These are phyloP conservation scores for Apis mellifera DNA, from an alignment of 1,140 invertebrate species.

Conservation along the genomic window Amel_HAv3.1 CM009939.2:4696001-4696500, in stretches of 20 bases:
- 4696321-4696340: constrained; percentile 59
- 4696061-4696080: no score
- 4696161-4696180: no score
- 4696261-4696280: constrained; percentile 47
- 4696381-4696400: constrained; percentile 55
- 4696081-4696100: no score
- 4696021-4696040: no score
- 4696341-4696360: constrained; percentile 50
- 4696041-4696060: no score
- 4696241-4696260: constrained; percentile 43
- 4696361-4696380: constrained; percentile 66
- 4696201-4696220: no score
- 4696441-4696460: constrained; percentile 32
- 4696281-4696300: constrained; percentile 70
- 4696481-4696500: constrained; percentile 53
- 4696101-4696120: no score
- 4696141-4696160: no score
- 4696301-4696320: constrained; percentile 69
- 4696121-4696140: no score
- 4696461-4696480: constrained; percentile 64
- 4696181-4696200: no score
- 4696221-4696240: not conserved
- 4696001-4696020: no score
- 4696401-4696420: constrained; percentile 23
- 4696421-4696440: constrained; percentile 1